Evolutionary conservation across 1,140 invertebrate genomes (phyloP).

Genomic region (Neelides sp.): DNA sequence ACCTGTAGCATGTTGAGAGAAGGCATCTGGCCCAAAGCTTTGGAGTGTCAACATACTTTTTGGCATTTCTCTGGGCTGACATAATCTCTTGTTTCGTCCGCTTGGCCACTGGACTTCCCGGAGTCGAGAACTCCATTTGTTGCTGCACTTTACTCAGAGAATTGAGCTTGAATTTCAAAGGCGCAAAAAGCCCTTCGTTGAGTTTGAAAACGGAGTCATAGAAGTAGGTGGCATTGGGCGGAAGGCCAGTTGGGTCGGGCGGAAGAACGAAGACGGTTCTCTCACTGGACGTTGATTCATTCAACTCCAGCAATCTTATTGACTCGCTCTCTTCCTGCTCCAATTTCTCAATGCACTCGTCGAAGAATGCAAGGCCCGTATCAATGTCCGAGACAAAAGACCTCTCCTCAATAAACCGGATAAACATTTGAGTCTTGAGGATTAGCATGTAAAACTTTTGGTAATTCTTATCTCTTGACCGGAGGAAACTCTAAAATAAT

Average conservation of each 20-base stretch:
- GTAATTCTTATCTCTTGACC: slow-evolving; percentile 61
- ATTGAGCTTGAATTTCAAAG: slow-evolving; percentile 12
- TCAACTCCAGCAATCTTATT: slow-evolving; percentile 55
- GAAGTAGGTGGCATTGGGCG: slow-evolving; percentile 33
- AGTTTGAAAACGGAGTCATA: slow-evolving; percentile 33
- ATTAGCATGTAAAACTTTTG: slow-evolving; percentile 81
- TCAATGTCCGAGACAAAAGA: slow-evolving; percentile 97
- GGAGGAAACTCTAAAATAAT: slow-evolving; percentile 43
- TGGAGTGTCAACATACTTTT: slow-evolving; percentile 54
- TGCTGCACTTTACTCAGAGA: slow-evolving; percentile 18
- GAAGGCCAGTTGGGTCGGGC: slow-evolving; percentile 56
- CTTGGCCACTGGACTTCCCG: slow-evolving; percentile 77
- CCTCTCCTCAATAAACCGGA: slow-evolving; percentile 94
- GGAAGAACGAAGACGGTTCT: slow-evolving; percentile 89
- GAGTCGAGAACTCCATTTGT: slow-evolving; percentile 41
- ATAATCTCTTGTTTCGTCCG: slow-evolving; percentile 91
- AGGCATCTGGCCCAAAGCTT: slow-evolving; percentile 84
- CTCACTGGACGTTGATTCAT: slow-evolving; percentile 63
- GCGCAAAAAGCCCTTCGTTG: slow-evolving; percentile 36
- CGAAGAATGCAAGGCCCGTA: slow-evolving; percentile 85
- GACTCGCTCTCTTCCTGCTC: slow-evolving; percentile 43
- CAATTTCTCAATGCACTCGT: slow-evolving; percentile 80
- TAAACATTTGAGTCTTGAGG: slow-evolving; percentile 94
- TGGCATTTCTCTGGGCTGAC: slow-evolving; percentile 74
- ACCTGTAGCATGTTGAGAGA: slow-evolving; percentile 64